Evolutionary conservation across 2,888 invertebrate genomes (phyloP), one percentile per base, ranked within the genome.

Genomic region (Drosophila hawaiiensis): DNA sequence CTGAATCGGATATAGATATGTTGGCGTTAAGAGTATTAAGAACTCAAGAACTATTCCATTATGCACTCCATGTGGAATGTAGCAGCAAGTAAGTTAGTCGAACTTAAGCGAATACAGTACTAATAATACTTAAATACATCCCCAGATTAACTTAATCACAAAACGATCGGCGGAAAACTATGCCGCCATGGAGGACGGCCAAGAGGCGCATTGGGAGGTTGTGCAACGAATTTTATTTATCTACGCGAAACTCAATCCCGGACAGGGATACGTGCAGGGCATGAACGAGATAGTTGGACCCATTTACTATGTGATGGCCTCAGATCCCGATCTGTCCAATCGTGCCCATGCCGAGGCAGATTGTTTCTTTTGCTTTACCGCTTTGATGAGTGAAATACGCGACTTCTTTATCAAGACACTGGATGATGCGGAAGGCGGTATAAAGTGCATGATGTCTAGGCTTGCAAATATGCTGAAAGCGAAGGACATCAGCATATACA

Each of bases 211-310:
- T 92, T 99, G 99, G 99, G 99, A 99, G 94, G 99, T 99, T 5
- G 97, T 99, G 0, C 99, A 99, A 92, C 95, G 99, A 73, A 98
- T 99, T 93, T 94, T 99, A 68, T 99, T 99, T 94, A 95, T 99
- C 0, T 99, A 99, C 93, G 98, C 99, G 0, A 99, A 99, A 94
- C 95, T 99, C 19, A 99, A 99, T 94, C 98, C 99, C 0, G 99
- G 99, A 0, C 98, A 99, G 92, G 97, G 98, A 16, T 97, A 98
- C 92, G 98, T 98, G 1, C 97, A 99, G 94, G 99, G 99, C 63
- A 99, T 99, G 99, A 99, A 99, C 94, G 99, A 99, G 94, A 98
- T 99, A 86, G 96, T 99, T 53, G 99, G 99, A 0, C 99, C 99
- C 10, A 98, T 99, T 90, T 99, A 99, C 94, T 98, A 99, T 93